Conservation (phyloP, 2,888 invertebrate genomes). For the Erebia aethiops region DNA sequence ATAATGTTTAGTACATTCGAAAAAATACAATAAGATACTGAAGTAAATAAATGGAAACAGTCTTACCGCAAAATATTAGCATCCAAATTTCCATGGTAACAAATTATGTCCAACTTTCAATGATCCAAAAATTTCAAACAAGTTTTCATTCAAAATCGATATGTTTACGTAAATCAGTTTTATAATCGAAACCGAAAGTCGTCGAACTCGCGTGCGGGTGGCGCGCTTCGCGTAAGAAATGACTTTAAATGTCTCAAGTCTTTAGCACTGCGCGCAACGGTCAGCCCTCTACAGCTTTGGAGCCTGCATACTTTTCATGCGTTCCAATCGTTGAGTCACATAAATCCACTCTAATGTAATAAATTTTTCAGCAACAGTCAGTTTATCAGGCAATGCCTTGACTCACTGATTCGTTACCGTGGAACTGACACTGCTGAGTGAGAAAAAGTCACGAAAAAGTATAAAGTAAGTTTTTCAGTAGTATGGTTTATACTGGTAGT, state of each 20-base stretch:
- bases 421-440: background rate
- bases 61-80: conserved; percentile 70
- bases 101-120: conserved; percentile 38
- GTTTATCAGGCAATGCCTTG: background rate
- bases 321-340: conserved; percentile 18
- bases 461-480: too few species aligned
- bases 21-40: background rate
- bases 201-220: conserved; percentile 64
- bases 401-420: background rate
- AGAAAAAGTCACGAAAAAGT: too few species aligned
- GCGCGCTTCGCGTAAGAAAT: conserved; percentile 71
- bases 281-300: conserved; percentile 25
- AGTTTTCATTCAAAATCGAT: conserved; percentile 32
- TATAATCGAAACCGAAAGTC: conserved; percentile 43
- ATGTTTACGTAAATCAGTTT: conserved; percentile 50
- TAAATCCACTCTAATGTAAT: background rate
- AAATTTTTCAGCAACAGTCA: background rate
- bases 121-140: conserved; percentile 28
- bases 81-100: conserved; percentile 60
- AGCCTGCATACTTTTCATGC: conserved; percentile 27
- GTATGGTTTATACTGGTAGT: too few species aligned
- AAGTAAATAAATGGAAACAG: conserved; percentile 6
- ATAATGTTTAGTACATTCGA: background rate
- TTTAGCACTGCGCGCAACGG: conserved; percentile 37
- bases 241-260: conserved; percentile 45